Evolutionary conservation across 2,113 vertebrate species (phyloP).

Genomic region (Onychostruthus taczanowskii): DNA sequence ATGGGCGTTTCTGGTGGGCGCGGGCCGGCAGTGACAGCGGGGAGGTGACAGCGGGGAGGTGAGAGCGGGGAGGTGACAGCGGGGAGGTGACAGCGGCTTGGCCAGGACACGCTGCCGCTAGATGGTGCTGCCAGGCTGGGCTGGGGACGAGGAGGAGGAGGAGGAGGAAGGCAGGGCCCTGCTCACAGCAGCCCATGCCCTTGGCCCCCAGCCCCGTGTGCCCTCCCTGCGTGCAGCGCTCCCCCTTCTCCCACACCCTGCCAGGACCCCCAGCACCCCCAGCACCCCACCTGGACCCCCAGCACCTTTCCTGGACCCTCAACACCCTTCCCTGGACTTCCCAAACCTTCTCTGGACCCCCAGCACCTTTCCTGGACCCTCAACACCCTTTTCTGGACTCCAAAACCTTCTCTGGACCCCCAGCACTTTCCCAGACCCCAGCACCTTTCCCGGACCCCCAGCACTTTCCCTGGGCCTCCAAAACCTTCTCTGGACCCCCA

Average conservation of each 20-base stretch:
- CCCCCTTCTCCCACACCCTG: background rate
- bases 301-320: background rate
- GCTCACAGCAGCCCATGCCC: background rate
- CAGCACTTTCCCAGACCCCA: no score
- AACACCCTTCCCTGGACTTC: no score
- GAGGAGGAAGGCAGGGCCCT: background rate
- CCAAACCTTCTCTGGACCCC: fast-evolving
- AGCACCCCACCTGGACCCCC: background rate
- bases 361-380: fast-evolving
- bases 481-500: background rate
- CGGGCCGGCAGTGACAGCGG: background rate
- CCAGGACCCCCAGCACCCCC: background rate
- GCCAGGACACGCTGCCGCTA: background rate
- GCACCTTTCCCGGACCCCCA: no score
- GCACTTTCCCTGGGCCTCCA: no score
- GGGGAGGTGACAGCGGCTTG: background rate
- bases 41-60: background rate
- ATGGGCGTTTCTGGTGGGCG: background rate
- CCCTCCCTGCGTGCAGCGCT: background rate
- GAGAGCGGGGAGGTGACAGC: no score
- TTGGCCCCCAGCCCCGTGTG: background rate
- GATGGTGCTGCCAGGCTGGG: slow-evolving; percentile 40
- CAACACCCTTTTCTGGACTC: fast-evolving
- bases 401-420: fast-evolving
- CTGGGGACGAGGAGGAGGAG: background rate